Evolutionary conservation across 2,113 vertebrate genomes (phyloP).

Genomic region (Sturnus vulgaris): DNA sequence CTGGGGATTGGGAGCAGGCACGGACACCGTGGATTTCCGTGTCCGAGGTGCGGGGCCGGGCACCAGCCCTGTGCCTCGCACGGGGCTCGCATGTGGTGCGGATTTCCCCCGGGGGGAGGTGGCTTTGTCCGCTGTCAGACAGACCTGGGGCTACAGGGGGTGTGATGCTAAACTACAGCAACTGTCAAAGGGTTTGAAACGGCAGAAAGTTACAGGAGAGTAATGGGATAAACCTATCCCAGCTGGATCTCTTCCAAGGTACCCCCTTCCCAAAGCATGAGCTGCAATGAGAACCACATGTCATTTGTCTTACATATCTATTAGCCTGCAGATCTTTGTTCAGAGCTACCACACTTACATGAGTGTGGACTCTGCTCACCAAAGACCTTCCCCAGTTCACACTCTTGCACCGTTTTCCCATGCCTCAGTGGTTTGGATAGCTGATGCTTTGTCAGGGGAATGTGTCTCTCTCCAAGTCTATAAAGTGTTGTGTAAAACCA

Average conservation of each 20-base stretch:
- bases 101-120: neutral
- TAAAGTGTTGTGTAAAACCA: slow-evolving; percentile 13
- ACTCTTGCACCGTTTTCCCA: neutral
- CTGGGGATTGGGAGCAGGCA: neutral
- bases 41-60: neutral
- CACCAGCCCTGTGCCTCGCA: neutral
- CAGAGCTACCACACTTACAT: slow-evolving; percentile 48
- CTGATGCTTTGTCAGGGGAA: slow-evolving; percentile 4
- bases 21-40: neutral
- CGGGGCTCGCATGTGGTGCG: neutral
- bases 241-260: slow-evolving; percentile 42
- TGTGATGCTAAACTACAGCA: slow-evolving; percentile 60
- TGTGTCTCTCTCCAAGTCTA: neutral
- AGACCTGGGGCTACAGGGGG: slow-evolving; percentile 50
- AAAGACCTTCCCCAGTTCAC: neutral
- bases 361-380: neutral
- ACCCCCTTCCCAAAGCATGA: slow-evolving; percentile 40
- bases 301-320: slow-evolving; percentile 59
- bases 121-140: slow-evolving; percentile 51
- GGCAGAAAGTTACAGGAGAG: slow-evolving; percentile 57
- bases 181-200: slow-evolving; percentile 58
- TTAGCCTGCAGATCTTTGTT: slow-evolving; percentile 59
- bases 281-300: slow-evolving; percentile 64
- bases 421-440: neutral
- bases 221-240: slow-evolving; percentile 64